Evolutionary conservation across 2,888 invertebrate species (phyloP).

Genomic region (Alloscopus bannaensis): DNA sequence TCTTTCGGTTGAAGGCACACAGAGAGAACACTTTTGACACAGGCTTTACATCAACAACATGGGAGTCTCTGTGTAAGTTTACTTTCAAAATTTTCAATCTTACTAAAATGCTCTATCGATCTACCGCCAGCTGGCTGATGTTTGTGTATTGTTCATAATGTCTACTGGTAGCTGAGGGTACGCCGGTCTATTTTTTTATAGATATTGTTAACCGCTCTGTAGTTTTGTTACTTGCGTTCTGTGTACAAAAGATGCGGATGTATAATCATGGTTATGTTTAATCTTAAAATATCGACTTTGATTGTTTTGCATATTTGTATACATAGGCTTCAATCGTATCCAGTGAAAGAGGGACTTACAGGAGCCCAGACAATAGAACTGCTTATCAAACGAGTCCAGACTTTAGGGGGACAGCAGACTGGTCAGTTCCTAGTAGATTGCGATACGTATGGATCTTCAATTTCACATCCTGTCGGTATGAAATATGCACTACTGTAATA

Average conservation of each 20-base stretch:
- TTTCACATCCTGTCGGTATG: conserved; percentile 78
- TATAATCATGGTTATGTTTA: too few relatives aligned
- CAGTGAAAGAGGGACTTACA: conserved; percentile 91
- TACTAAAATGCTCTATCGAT: too few relatives aligned
- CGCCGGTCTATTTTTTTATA: not conserved
- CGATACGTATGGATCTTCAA: conserved; percentile 92
- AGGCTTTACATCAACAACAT: too few relatives aligned
- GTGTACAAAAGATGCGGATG: too few relatives aligned
- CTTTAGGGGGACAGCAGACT: conserved; percentile 89
- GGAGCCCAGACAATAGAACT: conserved; percentile 92
- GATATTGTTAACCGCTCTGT: too few relatives aligned
- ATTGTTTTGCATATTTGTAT: conserved; percentile 54
- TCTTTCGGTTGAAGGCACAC: too few relatives aligned
- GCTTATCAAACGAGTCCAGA: conserved; percentile 88
- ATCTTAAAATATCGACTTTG: not conserved
- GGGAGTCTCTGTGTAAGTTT: conserved; percentile 65
- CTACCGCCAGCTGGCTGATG: too few relatives aligned
- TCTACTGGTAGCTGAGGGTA: too few relatives aligned
- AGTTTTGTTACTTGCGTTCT: conserved; percentile 1
- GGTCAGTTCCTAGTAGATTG: conserved; percentile 96
- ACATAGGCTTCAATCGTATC: conserved; percentile 91
- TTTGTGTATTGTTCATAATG: too few relatives aligned
- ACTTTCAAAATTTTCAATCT: too few relatives aligned
- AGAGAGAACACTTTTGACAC: too few relatives aligned
- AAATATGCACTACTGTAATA: too few relatives aligned